Conservation (phyloP, 2,888 invertebrate species). For the Tryphoninae sp. region DNA sequence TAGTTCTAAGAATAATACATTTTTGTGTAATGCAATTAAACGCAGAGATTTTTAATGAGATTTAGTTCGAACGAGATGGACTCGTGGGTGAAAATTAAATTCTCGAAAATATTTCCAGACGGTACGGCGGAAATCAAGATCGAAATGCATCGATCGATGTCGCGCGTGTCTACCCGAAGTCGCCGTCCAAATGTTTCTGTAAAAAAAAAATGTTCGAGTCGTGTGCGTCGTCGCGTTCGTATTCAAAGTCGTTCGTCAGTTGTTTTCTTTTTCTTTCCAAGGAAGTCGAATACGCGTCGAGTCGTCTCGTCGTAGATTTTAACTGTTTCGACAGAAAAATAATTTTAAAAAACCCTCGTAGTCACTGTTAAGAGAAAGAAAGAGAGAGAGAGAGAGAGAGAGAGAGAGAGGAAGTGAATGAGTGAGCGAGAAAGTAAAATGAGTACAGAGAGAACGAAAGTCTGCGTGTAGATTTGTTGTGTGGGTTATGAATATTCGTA, state of each 20-base stretch:
- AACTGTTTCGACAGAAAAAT: slow-evolving; percentile 1
- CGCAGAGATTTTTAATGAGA: neutral
- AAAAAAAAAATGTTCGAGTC: slow-evolving; percentile 50
- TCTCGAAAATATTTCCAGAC: slow-evolving; percentile 19
- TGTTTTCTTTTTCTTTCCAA: neutral
- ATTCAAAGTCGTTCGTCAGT: slow-evolving; percentile 25
- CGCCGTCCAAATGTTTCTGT: slow-evolving; percentile 59
- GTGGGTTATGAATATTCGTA: slow-evolving; percentile 29
- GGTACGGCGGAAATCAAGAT: slow-evolving; percentile 48
- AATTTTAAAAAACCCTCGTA: slow-evolving; percentile 21
- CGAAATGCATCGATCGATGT: slow-evolving; percentile 48
- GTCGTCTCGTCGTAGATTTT: slow-evolving; percentile 29
- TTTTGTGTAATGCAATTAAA: neutral
- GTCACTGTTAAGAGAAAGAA: neutral
- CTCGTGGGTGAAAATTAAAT: slow-evolving; percentile 2
- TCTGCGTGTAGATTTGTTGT: slow-evolving; percentile 52
- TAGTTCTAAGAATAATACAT: too few relatives aligned
- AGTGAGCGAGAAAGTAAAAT: neutral
- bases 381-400: slow-evolving; percentile 33
- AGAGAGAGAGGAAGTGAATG: slow-evolving; percentile 15
- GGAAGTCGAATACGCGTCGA: slow-evolving; percentile 21
- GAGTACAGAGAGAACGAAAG: slow-evolving; percentile 51
- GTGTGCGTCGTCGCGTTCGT: slow-evolving; percentile 25
- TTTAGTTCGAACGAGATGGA: neutral
- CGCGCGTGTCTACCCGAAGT: slow-evolving; percentile 59